Evolutionary conservation across 1,140 invertebrate genomes (phyloP).

Genomic region (Lerema accius): DNA sequence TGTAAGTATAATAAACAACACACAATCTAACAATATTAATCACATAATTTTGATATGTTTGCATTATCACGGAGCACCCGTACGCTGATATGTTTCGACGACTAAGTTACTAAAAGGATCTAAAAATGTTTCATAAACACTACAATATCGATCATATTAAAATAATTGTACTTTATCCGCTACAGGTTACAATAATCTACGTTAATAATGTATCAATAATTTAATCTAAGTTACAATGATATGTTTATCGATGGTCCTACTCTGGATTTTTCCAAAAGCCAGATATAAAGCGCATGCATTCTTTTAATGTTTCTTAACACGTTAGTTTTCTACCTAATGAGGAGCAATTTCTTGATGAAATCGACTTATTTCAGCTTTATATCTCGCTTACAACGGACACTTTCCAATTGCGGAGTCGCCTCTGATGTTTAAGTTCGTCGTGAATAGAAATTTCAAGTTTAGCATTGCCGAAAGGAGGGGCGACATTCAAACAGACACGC

Average conservation of each 20-base stretch:
- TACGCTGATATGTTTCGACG: slow-evolving; percentile 63
- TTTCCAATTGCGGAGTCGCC: slow-evolving; percentile 70
- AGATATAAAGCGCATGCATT: slow-evolving; percentile 81
- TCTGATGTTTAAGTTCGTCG: slow-evolving; percentile 61
- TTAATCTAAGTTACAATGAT: slow-evolving; percentile 71
- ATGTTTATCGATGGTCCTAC: slow-evolving; percentile 76
- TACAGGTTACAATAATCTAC: slow-evolving; percentile 66
- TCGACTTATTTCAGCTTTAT: slow-evolving; percentile 64
- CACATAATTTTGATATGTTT: slow-evolving; percentile 72
- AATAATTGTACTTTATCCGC: slow-evolving; percentile 76
- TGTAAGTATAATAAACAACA: slow-evolving; percentile 34
- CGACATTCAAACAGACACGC: slow-evolving; percentile 53
- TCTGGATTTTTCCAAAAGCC: slow-evolving; percentile 76
- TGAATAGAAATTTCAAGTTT: slow-evolving; percentile 43
- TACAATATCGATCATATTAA: slow-evolving; percentile 78
- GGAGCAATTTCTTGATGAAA: slow-evolving; percentile 50
- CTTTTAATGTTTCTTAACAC: slow-evolving; percentile 66
- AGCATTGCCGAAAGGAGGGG: slow-evolving; percentile 38
- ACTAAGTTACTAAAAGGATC: slow-evolving; percentile 63
- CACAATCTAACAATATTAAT: slow-evolving; percentile 62
- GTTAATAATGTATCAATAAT: slow-evolving; percentile 40
- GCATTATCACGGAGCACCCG: slow-evolving; percentile 49
- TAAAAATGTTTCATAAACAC: slow-evolving; percentile 74
- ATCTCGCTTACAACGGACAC: slow-evolving; percentile 75
- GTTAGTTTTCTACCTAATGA: slow-evolving; percentile 52